Conservation (phyloP, 2,888 invertebrate genomes). For the Steinernema hermaphroditum region DNA sequence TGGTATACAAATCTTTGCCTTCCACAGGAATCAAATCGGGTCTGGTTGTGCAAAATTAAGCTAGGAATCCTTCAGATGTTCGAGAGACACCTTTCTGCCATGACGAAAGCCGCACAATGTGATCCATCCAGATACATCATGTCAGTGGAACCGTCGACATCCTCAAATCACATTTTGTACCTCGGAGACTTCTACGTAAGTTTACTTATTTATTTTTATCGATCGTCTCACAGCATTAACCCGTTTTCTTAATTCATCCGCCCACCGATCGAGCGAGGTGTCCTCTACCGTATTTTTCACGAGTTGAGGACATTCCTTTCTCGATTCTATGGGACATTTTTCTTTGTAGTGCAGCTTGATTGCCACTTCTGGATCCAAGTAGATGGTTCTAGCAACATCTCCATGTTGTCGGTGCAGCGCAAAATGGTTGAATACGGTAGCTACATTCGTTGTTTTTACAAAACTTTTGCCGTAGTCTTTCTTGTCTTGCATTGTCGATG, state of each 20-base stretch:
- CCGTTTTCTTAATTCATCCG: constrained; percentile 34
- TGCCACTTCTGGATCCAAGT: constrained; percentile 79
- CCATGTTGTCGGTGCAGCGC: constrained; percentile 73
- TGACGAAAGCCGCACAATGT: constrained; percentile 50
- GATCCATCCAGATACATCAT: constrained; percentile 46
- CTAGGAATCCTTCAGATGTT: constrained; percentile 56
- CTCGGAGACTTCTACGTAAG: constrained; percentile 45
- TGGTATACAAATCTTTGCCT: no score
- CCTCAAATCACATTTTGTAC: constrained; percentile 46
- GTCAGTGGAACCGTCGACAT: constrained; percentile 49
- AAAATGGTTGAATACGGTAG: constrained; percentile 79
- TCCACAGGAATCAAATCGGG: no score
- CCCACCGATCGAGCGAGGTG: constrained; percentile 48
- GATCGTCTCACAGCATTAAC: constrained; percentile 26
- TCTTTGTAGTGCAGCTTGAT: constrained; percentile 86
- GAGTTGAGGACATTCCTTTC: constrained; percentile 53
- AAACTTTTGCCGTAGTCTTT: constrained; percentile 78
- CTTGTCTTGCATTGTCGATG: constrained; percentile 72
- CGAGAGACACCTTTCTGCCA: constrained; percentile 47
- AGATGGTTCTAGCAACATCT: constrained; percentile 48
- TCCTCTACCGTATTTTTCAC: constrained; percentile 49
- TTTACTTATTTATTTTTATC: constrained; percentile 15
- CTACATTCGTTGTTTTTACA: constrained; percentile 72
- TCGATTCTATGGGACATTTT: constrained; percentile 41
- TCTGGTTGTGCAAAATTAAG: no score